Percentiles rank a stretch among this genome's conserved stretches.
Conservation (phyloP, 2,113 vertebrate species). For the Grus americana region DNA sequence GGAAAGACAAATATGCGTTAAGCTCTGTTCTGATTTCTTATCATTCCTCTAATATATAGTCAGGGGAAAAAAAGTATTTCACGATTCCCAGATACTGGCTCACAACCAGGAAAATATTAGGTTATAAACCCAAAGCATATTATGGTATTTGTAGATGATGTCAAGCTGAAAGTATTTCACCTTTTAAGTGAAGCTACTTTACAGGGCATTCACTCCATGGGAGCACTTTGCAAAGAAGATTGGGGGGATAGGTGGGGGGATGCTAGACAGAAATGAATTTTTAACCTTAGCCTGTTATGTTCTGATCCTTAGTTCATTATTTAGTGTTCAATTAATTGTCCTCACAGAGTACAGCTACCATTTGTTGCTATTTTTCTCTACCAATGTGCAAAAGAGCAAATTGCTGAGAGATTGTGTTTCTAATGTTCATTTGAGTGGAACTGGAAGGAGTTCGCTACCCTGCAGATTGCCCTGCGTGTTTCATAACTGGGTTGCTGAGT, state of each 20-base stretch:
- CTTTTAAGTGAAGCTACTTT: conserved; percentile 75
- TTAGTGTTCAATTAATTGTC: neutral
- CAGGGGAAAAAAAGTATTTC: conserved; percentile 68
- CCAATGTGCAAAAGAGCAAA: conserved; percentile 12
- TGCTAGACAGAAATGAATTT: neutral
- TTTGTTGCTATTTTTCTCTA: neutral
- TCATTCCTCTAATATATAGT: conserved; percentile 66
- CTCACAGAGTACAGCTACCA: neutral
- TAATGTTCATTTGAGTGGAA: conserved; percentile 40
- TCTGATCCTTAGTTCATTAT: neutral
- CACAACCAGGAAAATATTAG: conserved; percentile 72
- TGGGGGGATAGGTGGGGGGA: neutral
- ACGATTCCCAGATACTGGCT: conserved; percentile 72
- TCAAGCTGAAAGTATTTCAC: conserved; percentile 76
- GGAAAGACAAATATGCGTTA: conserved; percentile 38
- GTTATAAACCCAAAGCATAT: conserved; percentile 79
- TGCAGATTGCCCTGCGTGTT: neutral
- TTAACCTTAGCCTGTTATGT: neutral
- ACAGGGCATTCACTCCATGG: conserved; percentile 43
- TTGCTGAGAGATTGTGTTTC: conserved; percentile 34
- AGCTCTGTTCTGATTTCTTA: conserved; percentile 21
- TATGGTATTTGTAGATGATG: conserved; percentile 78
- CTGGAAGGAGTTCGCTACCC: conserved; percentile 25
- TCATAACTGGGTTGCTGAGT: conserved; percentile 12
- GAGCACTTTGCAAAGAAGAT: neutral